phyloP scores from a whole-genome alignment of 2,797 vertebrate species.

The Chelon labrosus region DNA sequence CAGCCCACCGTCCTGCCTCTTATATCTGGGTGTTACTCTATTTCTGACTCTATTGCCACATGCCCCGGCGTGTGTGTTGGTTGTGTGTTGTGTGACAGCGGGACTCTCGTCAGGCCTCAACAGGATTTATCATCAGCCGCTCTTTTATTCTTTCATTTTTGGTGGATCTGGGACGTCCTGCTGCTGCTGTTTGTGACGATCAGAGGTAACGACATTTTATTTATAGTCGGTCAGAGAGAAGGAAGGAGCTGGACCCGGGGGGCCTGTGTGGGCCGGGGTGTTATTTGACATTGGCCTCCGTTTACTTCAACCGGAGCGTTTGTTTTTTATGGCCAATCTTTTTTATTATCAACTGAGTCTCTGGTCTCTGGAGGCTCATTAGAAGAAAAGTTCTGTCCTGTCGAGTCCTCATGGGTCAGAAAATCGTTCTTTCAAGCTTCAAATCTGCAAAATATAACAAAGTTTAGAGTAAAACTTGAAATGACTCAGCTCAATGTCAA shows the following conservation, averaged over 20 bases:
- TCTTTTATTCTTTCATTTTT: slow-evolving; percentile 41
- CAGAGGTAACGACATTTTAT: slow-evolving; percentile 34
- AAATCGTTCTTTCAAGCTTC: not conserved
- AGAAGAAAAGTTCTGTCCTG: not conserved
- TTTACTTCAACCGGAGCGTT: not conserved
- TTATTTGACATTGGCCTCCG: slow-evolving; percentile 30
- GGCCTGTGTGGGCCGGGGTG: not conserved
- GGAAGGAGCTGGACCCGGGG: not conserved
- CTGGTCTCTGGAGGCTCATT: not conserved
- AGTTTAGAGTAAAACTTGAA: not conserved
- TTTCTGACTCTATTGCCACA: slow-evolving; percentile 72
- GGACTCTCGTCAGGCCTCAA: slow-evolving; percentile 47
- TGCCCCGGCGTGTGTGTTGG: slow-evolving; percentile 36
- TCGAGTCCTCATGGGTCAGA: not conserved
- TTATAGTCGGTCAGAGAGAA: slow-evolving; percentile 9
- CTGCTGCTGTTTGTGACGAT: not conserved
- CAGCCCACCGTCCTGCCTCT: slow-evolving; percentile 83
- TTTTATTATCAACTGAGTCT: not conserved
- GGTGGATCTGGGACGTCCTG: slow-evolving; percentile 54
- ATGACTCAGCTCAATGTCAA: not conserved
- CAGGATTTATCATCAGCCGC: slow-evolving; percentile 22
- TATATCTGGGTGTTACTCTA: slow-evolving; percentile 75
- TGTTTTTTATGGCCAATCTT: not conserved
- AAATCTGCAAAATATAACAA: not conserved
- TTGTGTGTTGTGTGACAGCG: slow-evolving; percentile 60